A percentile compares a stretch with the other conserved stretches of the same genome.
These are phyloP conservation scores for Crocodylus rhombifer DNA, from an alignment of 2,797 vertebrate species.

Conservation along the genomic window DNA sequence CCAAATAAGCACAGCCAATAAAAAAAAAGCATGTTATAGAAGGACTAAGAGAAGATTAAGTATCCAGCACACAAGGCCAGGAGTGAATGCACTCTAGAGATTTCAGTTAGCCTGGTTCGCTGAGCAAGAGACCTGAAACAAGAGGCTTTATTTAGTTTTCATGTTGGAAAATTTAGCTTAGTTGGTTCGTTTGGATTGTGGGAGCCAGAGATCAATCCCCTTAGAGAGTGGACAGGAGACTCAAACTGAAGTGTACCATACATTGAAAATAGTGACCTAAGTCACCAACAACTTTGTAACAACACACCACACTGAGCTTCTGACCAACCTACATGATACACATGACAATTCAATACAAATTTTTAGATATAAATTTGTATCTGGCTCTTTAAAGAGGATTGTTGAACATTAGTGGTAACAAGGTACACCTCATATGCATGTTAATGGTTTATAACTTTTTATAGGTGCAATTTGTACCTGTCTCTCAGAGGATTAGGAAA, in stretches of 20 bases:
- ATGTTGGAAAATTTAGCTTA: background rate
- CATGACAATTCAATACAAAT: background rate
- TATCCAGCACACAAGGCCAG: background rate
- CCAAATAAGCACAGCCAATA: background rate
- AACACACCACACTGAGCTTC: background rate
- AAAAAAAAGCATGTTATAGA: background rate
- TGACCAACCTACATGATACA: background rate
- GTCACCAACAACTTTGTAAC: background rate
- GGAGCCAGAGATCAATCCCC: accelerated
- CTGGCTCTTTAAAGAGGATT: background rate
- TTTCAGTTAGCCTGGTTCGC: background rate
- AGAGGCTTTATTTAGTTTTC: background rate
- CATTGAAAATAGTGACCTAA: background rate
- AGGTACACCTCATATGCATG: background rate
- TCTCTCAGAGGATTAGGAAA: background rate
- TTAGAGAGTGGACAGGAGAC: background rate
- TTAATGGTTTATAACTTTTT: slow-evolving; percentile 50
- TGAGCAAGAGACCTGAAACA: background rate
- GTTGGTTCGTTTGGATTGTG: accelerated
- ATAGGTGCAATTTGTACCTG: slow-evolving; percentile 50
- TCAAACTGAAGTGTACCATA: background rate
- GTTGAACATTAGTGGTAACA: slow-evolving; percentile 9
- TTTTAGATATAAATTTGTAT: background rate
- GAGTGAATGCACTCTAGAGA: background rate
- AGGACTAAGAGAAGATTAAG: background rate